Percentiles rank a stretch among this genome's conserved stretches.
phyloP scores from a whole-genome alignment of 2,113 vertebrate genomes.

The Myxocyprinus asiaticus region DNA sequence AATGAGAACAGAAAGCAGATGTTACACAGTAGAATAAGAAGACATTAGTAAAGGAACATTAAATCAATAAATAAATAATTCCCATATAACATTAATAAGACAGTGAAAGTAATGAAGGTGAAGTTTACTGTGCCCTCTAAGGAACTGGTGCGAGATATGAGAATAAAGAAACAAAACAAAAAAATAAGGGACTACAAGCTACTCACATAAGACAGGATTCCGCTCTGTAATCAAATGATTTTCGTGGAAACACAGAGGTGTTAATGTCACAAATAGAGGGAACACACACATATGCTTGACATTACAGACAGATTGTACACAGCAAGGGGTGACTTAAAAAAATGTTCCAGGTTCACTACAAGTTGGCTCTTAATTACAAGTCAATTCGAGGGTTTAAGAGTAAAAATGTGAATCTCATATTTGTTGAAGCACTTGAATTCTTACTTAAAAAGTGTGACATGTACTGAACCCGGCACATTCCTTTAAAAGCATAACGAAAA shows the following conservation, averaged over 20 bases:
- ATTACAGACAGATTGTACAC: conserved; percentile 1
- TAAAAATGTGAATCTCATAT: neutral
- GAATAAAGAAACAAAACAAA: conserved; percentile 55
- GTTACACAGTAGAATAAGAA: neutral
- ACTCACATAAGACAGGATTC: conserved; percentile 85
- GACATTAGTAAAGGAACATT: neutral
- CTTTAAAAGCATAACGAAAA: neutral
- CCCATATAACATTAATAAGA: too few relatives aligned
- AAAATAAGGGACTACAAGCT: conserved; percentile 72
- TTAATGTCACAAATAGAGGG: conserved; percentile 60
- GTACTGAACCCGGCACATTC: neutral
- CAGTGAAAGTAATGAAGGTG: neutral
- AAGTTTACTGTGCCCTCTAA: neutral
- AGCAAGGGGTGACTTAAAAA: neutral
- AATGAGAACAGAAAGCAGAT: neutral
- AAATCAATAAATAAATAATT: neutral
- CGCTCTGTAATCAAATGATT: conserved; percentile 75
- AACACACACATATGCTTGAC: conserved; percentile 16
- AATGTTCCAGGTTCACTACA: neutral
- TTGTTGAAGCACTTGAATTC: neutral
- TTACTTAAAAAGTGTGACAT: neutral
- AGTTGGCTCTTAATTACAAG: neutral
- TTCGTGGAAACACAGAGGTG: conserved; percentile 65
- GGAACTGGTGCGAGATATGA: conserved; percentile 42
- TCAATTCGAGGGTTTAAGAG: too few relatives aligned